Base-by-base conservation (phyloP, 2,797 vertebrate species). In the Prunella strophiata region DNA sequence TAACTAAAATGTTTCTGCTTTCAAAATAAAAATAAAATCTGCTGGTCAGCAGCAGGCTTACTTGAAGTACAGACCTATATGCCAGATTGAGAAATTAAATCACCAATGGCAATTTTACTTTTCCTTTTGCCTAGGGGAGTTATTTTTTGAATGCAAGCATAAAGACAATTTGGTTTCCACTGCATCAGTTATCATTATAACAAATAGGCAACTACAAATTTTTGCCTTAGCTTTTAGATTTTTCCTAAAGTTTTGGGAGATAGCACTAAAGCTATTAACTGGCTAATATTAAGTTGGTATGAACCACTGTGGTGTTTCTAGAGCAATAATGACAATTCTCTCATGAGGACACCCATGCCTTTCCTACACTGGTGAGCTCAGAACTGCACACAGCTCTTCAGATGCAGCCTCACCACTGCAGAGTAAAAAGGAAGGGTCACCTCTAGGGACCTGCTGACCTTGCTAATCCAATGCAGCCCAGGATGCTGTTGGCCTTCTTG, bases 11-110 rank as follows among this genome's bases (percentile, higher is more conserved):
- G 19, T 34, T 90, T 43, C 43, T 83, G 18, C 9, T 77, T 94
- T 89, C 89, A 91, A 93, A 94, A 70, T 45, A 89, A 48, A 80
- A 77, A 40, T 54, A 16, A 58, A 87, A 74, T 62, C 51, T 89
- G 72, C n/a, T 66, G 65, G 74, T 32, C 68, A 89, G 66, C 75
- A 93, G 22, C 42, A 91, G 36, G 25, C 32, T 83, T 73, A 50
- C 88, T 67, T 51, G 34, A 94, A 96, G 19, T 38, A 55, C 21
- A 68, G 73, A 83, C 14, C 22, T 47, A 67, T 11, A 81, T 13
- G n/a, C 34, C 71, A 79, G 45, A 81, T 9, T 81, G 34, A 91
- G 77, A 90, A 76, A 94, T 74, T n/a, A 90, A 81, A 62, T 67
- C 67, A 90, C 27, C n/a, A 71, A n/a, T 71, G 59, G 48, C 73